A percentile compares a stretch with the other conserved stretches of the same genome.
Evolutionary conservation across 2,888 invertebrate species (phyloP).

Genomic region (Drosophila birchii): DNA sequence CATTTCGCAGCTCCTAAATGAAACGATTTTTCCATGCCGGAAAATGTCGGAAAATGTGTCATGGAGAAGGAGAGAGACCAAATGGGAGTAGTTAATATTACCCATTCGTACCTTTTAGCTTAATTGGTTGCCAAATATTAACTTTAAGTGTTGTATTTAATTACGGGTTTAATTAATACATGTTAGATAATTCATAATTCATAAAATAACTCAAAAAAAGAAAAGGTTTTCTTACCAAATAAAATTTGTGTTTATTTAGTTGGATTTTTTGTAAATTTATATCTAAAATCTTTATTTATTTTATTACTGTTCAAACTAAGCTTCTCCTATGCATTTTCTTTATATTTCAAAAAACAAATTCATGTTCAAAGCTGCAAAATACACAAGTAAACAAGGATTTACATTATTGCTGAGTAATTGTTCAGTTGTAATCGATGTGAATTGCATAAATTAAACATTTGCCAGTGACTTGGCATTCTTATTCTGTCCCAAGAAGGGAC

Average conservation of each 20-base stretch:
- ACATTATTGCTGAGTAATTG: constrained; percentile 6
- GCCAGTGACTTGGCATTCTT: constrained; percentile 1
- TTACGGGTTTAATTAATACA: too few species aligned
- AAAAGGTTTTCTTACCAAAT: too few species aligned
- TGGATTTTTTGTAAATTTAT: background rate
- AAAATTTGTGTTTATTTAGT: background rate
- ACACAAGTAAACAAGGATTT: background rate
- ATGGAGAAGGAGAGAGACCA: background rate
- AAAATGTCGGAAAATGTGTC: constrained; percentile 10
- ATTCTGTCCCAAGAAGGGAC: background rate
- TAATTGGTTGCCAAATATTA: constrained; percentile 8
- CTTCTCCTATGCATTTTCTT: background rate
- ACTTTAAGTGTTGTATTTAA: background rate
- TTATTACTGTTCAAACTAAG: background rate
- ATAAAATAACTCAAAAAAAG: too few species aligned
- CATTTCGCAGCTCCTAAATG: constrained; percentile 34
- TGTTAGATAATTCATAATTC: background rate
- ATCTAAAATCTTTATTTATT: background rate
- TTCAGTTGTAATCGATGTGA: constrained; percentile 4
- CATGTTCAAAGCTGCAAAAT: background rate
- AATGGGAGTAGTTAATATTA: constrained; percentile 11
- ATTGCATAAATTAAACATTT: constrained; percentile 11
- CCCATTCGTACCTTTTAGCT: constrained; percentile 1
- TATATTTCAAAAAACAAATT: too few species aligned
- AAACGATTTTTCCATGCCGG: constrained; percentile 15